A percentile compares a stretch with the other conserved stretches of the same genome.
Conservation (phyloP, 2,797 vertebrate genomes). For the Valencia hispanica region DNA sequence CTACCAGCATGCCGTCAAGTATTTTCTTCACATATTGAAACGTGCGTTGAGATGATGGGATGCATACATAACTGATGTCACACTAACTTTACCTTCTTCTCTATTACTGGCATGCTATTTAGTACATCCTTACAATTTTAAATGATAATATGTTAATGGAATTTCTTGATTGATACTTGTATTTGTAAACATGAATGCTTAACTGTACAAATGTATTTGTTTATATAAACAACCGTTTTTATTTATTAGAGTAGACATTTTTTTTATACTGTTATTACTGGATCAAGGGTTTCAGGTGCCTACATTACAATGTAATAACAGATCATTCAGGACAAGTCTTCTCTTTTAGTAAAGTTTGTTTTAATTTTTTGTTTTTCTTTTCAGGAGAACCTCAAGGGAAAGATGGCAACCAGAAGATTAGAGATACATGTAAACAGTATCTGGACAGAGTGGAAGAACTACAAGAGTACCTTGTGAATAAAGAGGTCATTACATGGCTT, state of each 20-base stretch:
- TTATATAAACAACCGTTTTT: neutral
- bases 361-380: constrained; percentile 25
- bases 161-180: neutral
- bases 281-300: neutral
- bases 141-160: neutral
- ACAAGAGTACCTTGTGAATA: constrained; percentile 73
- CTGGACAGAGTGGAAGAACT: constrained; percentile 84
- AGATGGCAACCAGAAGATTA: constrained; percentile 86
- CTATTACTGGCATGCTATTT: neutral
- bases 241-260: neutral
- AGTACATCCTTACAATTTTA: neutral
- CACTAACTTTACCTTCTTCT: neutral
- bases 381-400: constrained; percentile 86
- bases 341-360: neutral
- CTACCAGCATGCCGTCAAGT: constrained; percentile 94
- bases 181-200: constrained; percentile 7
- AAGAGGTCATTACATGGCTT: constrained; percentile 72
- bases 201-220: neutral
- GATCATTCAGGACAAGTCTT: neutral
- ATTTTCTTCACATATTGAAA: constrained; percentile 94
- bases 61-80: constrained; percentile 15
- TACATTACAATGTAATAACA: neutral
- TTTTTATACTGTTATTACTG: neutral
- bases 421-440: constrained; percentile 83
- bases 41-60: constrained; percentile 80